A percentile compares a stretch with the other conserved stretches of the same genome.
phyloP scores from a whole-genome alignment of 2,888 invertebrate species.

The Drosophila atripex region DNA sequence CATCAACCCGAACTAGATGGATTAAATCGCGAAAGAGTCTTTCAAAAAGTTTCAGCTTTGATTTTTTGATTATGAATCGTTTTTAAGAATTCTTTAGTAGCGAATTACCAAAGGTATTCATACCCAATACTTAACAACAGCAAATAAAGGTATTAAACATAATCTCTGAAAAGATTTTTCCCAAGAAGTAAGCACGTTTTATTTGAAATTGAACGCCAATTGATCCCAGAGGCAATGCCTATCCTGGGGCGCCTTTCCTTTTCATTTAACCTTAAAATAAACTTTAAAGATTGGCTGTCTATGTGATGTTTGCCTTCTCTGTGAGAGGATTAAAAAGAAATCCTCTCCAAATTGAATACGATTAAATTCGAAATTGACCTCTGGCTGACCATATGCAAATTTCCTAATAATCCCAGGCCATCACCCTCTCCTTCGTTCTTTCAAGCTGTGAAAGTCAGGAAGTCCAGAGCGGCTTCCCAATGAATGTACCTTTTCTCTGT shows the following conservation, averaged over 20 bases:
- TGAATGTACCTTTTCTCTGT: slow-evolving; percentile 55
- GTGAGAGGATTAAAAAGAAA: slow-evolving; percentile 70
- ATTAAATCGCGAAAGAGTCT: neutral
- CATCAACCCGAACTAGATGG: slow-evolving; percentile 5
- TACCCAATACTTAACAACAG: too few relatives aligned
- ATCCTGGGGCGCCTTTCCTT: slow-evolving; percentile 4
- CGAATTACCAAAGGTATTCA: too few relatives aligned
- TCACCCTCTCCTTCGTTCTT: slow-evolving; percentile 29
- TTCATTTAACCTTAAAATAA: slow-evolving; percentile 63
- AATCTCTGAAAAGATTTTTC: slow-evolving; percentile 14
- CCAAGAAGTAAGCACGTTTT: slow-evolving; percentile 76
- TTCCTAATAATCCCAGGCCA: slow-evolving; percentile 17
- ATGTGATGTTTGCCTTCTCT: slow-evolving; percentile 28
- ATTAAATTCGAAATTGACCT: slow-evolving; percentile 74
- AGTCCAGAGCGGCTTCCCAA: slow-evolving; percentile 19
- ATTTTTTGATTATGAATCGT: neutral
- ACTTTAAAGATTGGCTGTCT: slow-evolving; percentile 56
- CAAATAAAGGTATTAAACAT: slow-evolving; percentile 30
- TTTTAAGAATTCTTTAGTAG: too few relatives aligned
- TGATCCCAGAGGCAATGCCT: slow-evolving; percentile 83
- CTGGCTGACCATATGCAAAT: slow-evolving; percentile 73
- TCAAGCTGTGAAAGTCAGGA: slow-evolving; percentile 72
- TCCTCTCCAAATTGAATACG: slow-evolving; percentile 78
- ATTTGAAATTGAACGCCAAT: slow-evolving; percentile 84
- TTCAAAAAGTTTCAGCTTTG: neutral